Evolutionary conservation across 1,140 invertebrate genomes (phyloP).

Genomic region (Scaptomyza graminum): DNA sequence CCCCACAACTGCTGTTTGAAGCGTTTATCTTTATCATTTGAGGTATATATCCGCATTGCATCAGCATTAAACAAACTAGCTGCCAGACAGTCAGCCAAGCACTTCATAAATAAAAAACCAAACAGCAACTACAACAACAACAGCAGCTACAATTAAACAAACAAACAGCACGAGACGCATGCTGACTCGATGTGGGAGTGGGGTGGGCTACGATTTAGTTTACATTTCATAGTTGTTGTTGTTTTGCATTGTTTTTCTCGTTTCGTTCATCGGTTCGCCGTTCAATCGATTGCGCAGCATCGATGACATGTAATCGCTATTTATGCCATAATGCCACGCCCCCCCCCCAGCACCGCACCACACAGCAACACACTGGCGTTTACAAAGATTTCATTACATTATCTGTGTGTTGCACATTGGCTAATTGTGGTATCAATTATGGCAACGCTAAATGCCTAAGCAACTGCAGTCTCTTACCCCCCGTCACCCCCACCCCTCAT

Average conservation of each 20-base stretch:
- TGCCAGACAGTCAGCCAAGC: conserved; percentile 61
- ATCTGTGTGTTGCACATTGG: conserved; percentile 26
- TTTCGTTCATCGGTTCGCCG: conserved; percentile 30
- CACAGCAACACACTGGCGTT: too few species aligned
- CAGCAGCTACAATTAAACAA: conserved; percentile 67
- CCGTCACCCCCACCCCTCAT: not conserved
- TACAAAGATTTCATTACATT: conserved; percentile 58
- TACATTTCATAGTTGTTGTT: conserved; percentile 11
- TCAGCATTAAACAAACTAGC: conserved; percentile 22
- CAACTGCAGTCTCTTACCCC: not conserved
- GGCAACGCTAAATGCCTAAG: conserved; percentile 47
- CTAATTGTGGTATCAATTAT: conserved; percentile 76
- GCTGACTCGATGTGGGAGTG: conserved; percentile 1
- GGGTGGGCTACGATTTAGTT: conserved; percentile 12
- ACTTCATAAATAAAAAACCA: conserved; percentile 76
- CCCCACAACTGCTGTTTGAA: not conserved
- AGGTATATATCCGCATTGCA: conserved; percentile 50
- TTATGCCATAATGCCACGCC: conserved; percentile 66
- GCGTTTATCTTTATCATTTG: conserved; percentile 55
- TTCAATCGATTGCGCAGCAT: conserved; percentile 42
- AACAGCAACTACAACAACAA: conserved; percentile 9
- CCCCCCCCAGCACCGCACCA: conserved; percentile 44
- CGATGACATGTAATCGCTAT: conserved; percentile 70
- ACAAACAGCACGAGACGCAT: conserved; percentile 64
- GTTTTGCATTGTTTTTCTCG: not conserved